Conservation (phyloP, 2,797 vertebrate species). For the Periparus ater region DNA sequence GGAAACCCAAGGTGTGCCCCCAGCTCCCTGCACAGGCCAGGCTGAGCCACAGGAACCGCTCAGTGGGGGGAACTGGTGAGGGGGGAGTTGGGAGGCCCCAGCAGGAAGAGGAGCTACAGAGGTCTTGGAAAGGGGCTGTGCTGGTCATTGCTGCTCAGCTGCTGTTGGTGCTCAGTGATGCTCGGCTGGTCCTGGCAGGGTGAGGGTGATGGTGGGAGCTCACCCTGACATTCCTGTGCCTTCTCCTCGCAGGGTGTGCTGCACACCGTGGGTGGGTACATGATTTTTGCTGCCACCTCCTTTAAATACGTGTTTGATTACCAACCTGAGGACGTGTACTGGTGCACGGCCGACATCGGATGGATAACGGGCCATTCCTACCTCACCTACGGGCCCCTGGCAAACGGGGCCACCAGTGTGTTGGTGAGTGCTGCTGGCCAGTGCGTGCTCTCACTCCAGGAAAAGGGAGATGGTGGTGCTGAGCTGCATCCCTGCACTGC, state of each 20-base stretch:
- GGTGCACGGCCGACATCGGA: conserved; percentile 97
- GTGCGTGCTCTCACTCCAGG: background rate
- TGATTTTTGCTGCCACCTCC: conserved; percentile 90
- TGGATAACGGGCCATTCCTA: conserved; percentile 99
- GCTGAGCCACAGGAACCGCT: background rate
- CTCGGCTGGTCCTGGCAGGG: background rate
- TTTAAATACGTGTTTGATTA: conserved; percentile 97
- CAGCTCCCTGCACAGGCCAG: background rate
- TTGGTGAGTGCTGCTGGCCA: conserved; percentile 80
- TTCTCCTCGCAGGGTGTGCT: conserved; percentile 86
- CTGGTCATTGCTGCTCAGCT: background rate
- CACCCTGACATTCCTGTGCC: background rate
- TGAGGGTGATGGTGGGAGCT: background rate
- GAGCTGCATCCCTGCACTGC: background rate
- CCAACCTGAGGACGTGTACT: conserved; percentile 90
- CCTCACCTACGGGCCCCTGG: conserved; percentile 92
- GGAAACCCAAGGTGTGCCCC: conserved; percentile 89
- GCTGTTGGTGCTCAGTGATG: background rate
- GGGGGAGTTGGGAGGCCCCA: fast-evolving
- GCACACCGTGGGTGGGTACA: conserved; percentile 92
- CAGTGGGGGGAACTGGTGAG: background rate
- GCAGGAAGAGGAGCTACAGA: background rate
- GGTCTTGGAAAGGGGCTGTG: background rate
- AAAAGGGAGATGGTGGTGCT: background rate
- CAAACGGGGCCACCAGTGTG: conserved; percentile 91